phyloP scores from a whole-genome alignment of 2,797 vertebrate genomes.

The Coregonus suidteri region DNA sequence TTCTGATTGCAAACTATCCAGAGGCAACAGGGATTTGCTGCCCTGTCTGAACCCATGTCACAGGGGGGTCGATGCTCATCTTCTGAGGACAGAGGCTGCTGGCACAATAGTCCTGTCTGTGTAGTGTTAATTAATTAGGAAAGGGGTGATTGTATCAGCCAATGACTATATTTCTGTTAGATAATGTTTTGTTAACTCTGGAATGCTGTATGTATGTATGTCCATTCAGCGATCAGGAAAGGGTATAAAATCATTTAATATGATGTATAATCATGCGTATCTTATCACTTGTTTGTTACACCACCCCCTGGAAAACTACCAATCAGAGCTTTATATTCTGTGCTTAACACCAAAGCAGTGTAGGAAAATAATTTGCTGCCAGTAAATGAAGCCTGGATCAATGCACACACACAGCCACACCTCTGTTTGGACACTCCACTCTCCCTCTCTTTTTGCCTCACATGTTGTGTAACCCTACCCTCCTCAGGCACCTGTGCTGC shows the following conservation, averaged over 20 bases:
- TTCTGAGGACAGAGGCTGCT: not conserved
- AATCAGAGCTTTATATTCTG: slow-evolving; percentile 27
- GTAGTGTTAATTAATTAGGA: not conserved
- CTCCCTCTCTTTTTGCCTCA: slow-evolving; percentile 17
- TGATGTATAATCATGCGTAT: slow-evolving; percentile 11
- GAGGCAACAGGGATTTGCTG: not conserved
- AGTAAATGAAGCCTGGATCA: slow-evolving; percentile 18
- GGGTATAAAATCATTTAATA: not conserved
- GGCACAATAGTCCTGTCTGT: not conserved
- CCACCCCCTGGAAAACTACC: not conserved
- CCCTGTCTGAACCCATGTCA: slow-evolving; percentile 14
- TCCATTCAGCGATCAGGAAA: not conserved
- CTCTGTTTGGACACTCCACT: slow-evolving; percentile 8
- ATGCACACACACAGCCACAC: slow-evolving; percentile 31
- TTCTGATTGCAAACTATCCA: slow-evolving; percentile 11
- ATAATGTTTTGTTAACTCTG: not conserved
- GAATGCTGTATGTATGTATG: not conserved
- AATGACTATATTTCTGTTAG: not conserved
- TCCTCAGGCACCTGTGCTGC: slow-evolving; percentile 17
- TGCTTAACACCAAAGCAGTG: slow-evolving; percentile 19
- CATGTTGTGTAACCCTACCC: slow-evolving; percentile 38
- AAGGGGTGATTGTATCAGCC: not conserved
- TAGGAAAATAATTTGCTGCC: slow-evolving; percentile 15
- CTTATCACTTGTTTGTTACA: slow-evolving; percentile 18
- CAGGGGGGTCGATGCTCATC: not conserved